A percentile compares a stretch with the other conserved stretches of the same genome.
phyloP scores from a whole-genome alignment of 2,888 invertebrate species.

The Caenorhabditis sp. region DNA sequence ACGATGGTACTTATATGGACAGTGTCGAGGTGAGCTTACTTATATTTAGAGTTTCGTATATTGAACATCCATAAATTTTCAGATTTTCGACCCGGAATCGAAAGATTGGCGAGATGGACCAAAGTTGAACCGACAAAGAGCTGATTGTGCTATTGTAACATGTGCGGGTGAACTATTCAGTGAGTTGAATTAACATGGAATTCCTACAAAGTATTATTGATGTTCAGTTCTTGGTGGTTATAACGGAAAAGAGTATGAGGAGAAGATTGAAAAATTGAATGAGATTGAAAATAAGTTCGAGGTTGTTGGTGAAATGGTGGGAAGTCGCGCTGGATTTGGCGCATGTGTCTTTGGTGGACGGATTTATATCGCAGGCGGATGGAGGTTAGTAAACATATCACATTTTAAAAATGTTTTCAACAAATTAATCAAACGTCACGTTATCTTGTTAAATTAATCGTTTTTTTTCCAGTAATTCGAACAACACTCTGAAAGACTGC shows the following conservation, averaged over 20 bases:
- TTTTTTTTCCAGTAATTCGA: constrained; percentile 21
- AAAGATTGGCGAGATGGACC: constrained; percentile 29
- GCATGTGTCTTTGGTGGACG: constrained; percentile 26
- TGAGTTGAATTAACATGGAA: constrained; percentile 1
- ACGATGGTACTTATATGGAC: constrained; percentile 32
- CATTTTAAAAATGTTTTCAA: not conserved
- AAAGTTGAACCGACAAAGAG: constrained; percentile 12
- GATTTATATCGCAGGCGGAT: constrained; percentile 42
- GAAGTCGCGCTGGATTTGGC: constrained; percentile 37
- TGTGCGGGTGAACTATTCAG: constrained; percentile 34
- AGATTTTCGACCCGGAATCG: constrained; percentile 20
- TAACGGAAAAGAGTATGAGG: constrained; percentile 45
- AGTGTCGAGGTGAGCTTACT: constrained; percentile 25
- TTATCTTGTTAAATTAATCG: not conserved
- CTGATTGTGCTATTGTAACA: constrained; percentile 28
- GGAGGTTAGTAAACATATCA: constrained; percentile 4
- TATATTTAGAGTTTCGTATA: not conserved
- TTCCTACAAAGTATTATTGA: not conserved
- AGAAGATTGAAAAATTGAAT: constrained; percentile 26
- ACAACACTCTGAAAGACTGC: constrained; percentile 27
- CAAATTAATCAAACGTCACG: not conserved
- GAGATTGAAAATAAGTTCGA: constrained; percentile 17
- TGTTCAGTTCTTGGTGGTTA: constrained; percentile 36
- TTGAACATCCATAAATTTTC: not conserved
- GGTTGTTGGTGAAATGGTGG: constrained; percentile 31